Base-by-base conservation (phyloP, 1,140 invertebrate genomes). In the Achroia grisella region DNA sequence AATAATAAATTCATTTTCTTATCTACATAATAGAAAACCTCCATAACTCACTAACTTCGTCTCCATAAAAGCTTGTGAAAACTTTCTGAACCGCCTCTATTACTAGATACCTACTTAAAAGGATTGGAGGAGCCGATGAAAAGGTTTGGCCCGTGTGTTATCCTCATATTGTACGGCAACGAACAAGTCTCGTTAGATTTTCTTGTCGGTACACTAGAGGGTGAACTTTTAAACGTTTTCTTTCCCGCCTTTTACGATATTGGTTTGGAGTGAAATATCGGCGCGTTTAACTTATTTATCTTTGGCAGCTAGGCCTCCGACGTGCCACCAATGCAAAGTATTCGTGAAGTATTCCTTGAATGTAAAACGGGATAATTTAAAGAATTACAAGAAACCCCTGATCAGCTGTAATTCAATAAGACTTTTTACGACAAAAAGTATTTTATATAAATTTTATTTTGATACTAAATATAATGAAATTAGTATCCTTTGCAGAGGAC, bases 191-290 rank as follows among this genome's bases (percentile, higher is more conserved):
- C 33, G 31, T 48, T 50, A 43, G 32, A 34, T 40, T 47, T 30
- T 10, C 34, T 33, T 35, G n/a, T 11, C 35, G 41, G 34, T 51
- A 48, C 37, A 29, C 40, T 48, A 52, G 17, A 34, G 29, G 54
- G 36, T 47, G 37, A 50, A 53, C 48, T 61, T 66, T 62, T 53
- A 62, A 55, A 51, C 52, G 44, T 45, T 60, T 61, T 57, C 48
- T 47, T 59, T 56, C 45, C 45, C 23, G 49, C 57, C 48, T 66
- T 59, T 71, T 58, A 67, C 57, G 62, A 67, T 63, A 74, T 74
- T 74, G 71, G 61, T 63, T 70, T 42, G 29, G 62, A 74, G 61
- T 67, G 63, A 74, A 74, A 74, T 71, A 74, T 74, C 59, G 58
- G 43, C 42, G 41, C 52, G 48, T 61, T 61, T 71, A 69, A 71